phyloP scores from a whole-genome alignment of 2,888 invertebrate genomes.

The Heteropelma amictum region DNA sequence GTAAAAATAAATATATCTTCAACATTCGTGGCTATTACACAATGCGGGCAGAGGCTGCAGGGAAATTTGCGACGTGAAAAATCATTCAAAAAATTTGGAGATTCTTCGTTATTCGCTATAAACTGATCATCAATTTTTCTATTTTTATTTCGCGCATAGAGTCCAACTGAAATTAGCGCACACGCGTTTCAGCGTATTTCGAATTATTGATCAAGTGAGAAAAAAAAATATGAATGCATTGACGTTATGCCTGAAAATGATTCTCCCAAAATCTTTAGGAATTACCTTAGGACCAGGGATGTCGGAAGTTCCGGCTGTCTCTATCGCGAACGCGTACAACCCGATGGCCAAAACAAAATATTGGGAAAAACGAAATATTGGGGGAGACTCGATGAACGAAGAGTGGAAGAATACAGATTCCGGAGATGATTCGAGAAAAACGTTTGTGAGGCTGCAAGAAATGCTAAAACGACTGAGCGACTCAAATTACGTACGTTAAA shows the following conservation, averaged over 20 bases:
- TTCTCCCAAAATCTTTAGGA: slow-evolving; percentile 9
- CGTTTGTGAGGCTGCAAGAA: slow-evolving; percentile 28
- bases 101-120: too few relatives aligned
- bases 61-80: too few relatives aligned
- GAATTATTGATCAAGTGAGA: not conserved
- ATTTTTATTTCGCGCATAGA: too few relatives aligned
- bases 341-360: not conserved
- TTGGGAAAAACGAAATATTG: not conserved
- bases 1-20: too few relatives aligned
- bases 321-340: not conserved
- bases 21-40: not conserved
- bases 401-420: not conserved
- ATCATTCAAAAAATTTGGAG: too few relatives aligned
- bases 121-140: too few relatives aligned
- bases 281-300: slow-evolving; percentile 38
- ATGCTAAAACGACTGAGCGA: slow-evolving; percentile 22
- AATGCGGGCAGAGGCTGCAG: not conserved
- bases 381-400: not conserved
- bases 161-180: too few relatives aligned
- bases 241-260: not conserved
- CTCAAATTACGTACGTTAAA: slow-evolving; percentile 6
- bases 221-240: not conserved
- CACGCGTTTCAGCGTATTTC: not conserved
- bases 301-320: slow-evolving; percentile 21
- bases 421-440: not conserved